Evolutionary conservation across 2,113 vertebrate species (phyloP), one percentile per base, ranked within the genome.

Genomic region (Phodopus roborovskii): DNA sequence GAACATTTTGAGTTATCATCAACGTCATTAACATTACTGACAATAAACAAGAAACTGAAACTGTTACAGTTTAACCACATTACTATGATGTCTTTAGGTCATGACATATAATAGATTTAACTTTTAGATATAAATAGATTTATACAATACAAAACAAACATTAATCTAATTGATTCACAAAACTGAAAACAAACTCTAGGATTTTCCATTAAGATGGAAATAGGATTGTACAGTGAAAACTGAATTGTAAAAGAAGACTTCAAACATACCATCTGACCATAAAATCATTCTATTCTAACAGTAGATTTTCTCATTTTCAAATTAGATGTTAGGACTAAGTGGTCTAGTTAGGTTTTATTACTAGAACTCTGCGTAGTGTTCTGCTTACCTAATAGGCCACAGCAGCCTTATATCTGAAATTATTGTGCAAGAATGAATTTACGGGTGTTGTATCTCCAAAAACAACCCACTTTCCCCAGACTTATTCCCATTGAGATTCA

Each of bases 11-110:
- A 19, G 50, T 92, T 79, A 88, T 42, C 50, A 94, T 20, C 19
- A 90, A 62, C 3, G 81, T n/a, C n/a, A 83, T 83, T 92, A 85
- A 85, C 13, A 64, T 91, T 45, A 58, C 0, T 75, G 24, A 92
- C 92, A 92, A 93, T 48, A 62, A 91, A 28, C n/a, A 95, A 56
- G 9, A 89, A 86, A 71, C 64, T 88, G 66, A 89, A 87, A 62
- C 28, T 66, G 3, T 78, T 97, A 62, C 71, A 96, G 79, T 22
- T 90, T 74, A 88, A n/a, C 7, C 48, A 64, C 53, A 60, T 10
- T 77, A 13, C 74, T 64, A 33, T 30, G 7, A 39, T 42, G 1
- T 33, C 39, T 96, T 95, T 62, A 78, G 73, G 90, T 90, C 73
- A 90, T 73, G 73, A 81, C 16, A 8, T 19, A 71, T n/a, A 71